Evolutionary conservation across 2,113 vertebrate species (phyloP).

Genomic region (Menura novaehollandiae): DNA sequence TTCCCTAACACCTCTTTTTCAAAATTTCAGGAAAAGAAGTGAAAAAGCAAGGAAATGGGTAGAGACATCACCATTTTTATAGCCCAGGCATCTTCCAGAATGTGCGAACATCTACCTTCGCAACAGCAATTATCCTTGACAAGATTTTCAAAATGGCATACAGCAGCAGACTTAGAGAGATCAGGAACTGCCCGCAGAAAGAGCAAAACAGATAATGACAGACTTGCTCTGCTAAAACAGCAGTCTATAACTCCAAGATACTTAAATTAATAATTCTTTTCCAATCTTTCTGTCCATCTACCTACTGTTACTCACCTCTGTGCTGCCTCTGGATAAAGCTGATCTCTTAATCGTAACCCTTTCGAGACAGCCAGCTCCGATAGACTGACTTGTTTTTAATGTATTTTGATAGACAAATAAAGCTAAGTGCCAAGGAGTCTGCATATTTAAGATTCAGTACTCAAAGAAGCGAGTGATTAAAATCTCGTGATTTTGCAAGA

Average conservation of each 20-base stretch:
- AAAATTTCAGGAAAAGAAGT: not conserved
- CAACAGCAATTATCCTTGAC: not conserved
- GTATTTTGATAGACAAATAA: slow-evolving; percentile 34
- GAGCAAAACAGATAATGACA: not conserved
- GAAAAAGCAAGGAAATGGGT: not conserved
- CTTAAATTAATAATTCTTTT: not conserved
- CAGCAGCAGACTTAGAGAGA: not conserved
- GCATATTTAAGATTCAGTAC: slow-evolving; percentile 28
- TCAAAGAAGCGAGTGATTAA: not conserved
- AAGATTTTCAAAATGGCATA: not conserved
- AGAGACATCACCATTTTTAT: not conserved
- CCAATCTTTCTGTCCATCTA: not conserved
- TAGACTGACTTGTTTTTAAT: not conserved
- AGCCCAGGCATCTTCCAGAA: not conserved
- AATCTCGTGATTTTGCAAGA: slow-evolving; percentile 50
- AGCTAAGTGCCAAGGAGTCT: slow-evolving; percentile 13
- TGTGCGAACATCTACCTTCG: rapidly evolving
- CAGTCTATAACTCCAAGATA: not conserved
- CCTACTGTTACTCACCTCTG: not conserved
- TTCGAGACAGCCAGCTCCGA: not conserved
- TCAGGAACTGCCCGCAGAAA: not conserved
- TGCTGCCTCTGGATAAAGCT: not conserved
- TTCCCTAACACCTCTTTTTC: not conserved
- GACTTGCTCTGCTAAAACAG: not conserved
- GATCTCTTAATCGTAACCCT: not conserved